Evolutionary conservation across 2,113 vertebrate species (phyloP), one percentile per base, ranked within the genome.

Genomic region (Zootoca vivipara): DNA sequence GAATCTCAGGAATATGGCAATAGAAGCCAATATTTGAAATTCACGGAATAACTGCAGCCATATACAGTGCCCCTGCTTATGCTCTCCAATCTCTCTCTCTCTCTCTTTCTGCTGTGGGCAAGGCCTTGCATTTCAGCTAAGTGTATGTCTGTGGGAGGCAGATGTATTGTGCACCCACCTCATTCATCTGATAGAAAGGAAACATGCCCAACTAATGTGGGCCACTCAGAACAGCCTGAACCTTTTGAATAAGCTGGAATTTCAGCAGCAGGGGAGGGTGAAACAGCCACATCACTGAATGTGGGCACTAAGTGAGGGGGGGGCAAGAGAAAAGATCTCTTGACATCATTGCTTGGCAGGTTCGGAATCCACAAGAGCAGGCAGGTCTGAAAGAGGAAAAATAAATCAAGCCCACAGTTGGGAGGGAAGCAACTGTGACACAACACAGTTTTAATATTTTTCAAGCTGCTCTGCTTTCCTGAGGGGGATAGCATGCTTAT

Each of bases 111-210:
- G 67, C 69, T 35, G 3, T 40, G 16, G 79, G 86, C 86, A 64
- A n/a, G 79, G 35, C 30, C 79, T 65, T 82, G 46, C 42, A n/a
- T 40, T 87, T 82, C 30, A 65, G 78, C 18, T 18, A 81, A 73
- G 65, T 62, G 38, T 12, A 40, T 77, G 24, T 75, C 72, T 28
- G 72, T 88, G 86, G 86, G 86, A 82, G 80, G 86, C 70, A 82
- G 38, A 33, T 75, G 58, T 46, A 77, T 83, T 88, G 80, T 82
- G 72, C 20, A 30, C 70, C 72, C 72, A 74, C 42, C 58, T 88
- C 70, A 88, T 88, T 88, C 86, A 88, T 82, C 58, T 65, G 56
- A 30, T 75, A 75, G 72, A 88, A 88, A 88, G 70, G 86, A 88
- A 83, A 88, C 8, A 1, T 78, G 89, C 93, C 83, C 0, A 0